Conservation (phyloP, 2,888 invertebrate genomes). For the Eupithecia subfuscata region DNA sequence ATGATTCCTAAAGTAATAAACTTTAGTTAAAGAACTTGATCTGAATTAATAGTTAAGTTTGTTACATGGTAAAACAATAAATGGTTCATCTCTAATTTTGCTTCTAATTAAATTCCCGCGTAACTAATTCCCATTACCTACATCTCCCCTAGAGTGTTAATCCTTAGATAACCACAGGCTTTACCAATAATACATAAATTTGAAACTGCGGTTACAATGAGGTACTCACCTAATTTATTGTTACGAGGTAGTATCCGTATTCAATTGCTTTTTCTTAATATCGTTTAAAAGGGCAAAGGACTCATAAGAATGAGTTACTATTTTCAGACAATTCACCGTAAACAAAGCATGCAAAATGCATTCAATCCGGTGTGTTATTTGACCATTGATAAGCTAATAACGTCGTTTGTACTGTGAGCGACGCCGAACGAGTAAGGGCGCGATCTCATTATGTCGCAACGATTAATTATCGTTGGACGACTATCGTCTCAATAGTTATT, state of each 20-base stretch:
- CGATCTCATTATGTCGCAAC: too few relatives aligned
- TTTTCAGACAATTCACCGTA: constrained; percentile 3
- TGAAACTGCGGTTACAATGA: not conserved
- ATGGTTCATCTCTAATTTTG: too few relatives aligned
- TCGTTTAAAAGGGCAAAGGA: not conserved
- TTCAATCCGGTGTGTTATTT: constrained; percentile 26
- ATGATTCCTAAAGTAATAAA: not conserved
- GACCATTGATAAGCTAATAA: constrained; percentile 25
- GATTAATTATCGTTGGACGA: too few relatives aligned
- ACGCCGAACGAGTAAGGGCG: constrained; percentile 25
- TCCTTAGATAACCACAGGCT: not conserved
- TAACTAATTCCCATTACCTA: too few relatives aligned
- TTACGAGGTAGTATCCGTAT: not conserved
- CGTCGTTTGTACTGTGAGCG: constrained; percentile 6
- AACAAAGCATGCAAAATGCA: constrained; percentile 19
- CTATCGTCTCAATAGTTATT: too few relatives aligned
- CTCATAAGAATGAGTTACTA: not conserved
- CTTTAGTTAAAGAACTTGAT: not conserved
- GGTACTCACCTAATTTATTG: not conserved
- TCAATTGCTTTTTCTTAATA: not conserved
- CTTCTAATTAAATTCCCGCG: too few relatives aligned
- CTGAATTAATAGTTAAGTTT: not conserved
- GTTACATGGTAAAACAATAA: too few relatives aligned
- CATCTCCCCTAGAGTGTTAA: not conserved
- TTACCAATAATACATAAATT: not conserved